Percentiles rank a stretch among this genome's conserved stretches.
Conservation (phyloP, 2,797 vertebrate species). For the Chromis chromis region DNA sequence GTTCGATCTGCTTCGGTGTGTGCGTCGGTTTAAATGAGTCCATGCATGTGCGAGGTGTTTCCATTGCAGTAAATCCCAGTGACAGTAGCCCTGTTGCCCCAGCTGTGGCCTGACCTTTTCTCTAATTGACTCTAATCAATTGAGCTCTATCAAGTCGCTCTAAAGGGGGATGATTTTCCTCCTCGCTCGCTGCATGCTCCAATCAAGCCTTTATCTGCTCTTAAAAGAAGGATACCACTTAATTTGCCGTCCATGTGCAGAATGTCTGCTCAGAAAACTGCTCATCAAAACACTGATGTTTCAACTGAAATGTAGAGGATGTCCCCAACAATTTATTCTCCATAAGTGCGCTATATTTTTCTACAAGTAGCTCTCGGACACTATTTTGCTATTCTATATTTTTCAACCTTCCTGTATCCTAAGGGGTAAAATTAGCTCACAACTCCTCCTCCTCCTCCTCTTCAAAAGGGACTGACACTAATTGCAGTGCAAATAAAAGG, state of each 20-base stretch:
- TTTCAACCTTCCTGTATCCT: constrained; percentile 14
- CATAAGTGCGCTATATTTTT: not conserved
- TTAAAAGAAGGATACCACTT: constrained; percentile 9
- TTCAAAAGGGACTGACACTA: constrained; percentile 47
- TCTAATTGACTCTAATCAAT: constrained; percentile 80
- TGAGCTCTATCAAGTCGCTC: constrained; percentile 53
- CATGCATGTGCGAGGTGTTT: constrained; percentile 7
- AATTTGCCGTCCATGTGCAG: not conserved
- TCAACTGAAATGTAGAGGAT: not conserved
- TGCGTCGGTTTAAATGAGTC: constrained; percentile 10
- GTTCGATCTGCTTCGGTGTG: constrained; percentile 10
- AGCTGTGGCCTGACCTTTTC: constrained; percentile 76
- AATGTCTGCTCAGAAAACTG: not conserved
- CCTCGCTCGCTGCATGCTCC: constrained; percentile 41
- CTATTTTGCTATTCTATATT: constrained; percentile 9
- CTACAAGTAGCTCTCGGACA: not conserved
- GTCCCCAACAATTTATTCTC: not conserved
- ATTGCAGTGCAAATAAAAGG: constrained; percentile 51
- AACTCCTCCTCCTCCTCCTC: not conserved
- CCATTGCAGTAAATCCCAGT: constrained; percentile 29
- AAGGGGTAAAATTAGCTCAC: constrained; percentile 14
- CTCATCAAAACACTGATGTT: not conserved
- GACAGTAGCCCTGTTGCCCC: constrained; percentile 52
- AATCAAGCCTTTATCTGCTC: constrained; percentile 33
- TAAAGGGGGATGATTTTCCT: constrained; percentile 28